These are phyloP conservation scores for Callipepla squamata DNA, from an alignment of 2,113 vertebrate species.

Conservation along the genomic window DNA sequence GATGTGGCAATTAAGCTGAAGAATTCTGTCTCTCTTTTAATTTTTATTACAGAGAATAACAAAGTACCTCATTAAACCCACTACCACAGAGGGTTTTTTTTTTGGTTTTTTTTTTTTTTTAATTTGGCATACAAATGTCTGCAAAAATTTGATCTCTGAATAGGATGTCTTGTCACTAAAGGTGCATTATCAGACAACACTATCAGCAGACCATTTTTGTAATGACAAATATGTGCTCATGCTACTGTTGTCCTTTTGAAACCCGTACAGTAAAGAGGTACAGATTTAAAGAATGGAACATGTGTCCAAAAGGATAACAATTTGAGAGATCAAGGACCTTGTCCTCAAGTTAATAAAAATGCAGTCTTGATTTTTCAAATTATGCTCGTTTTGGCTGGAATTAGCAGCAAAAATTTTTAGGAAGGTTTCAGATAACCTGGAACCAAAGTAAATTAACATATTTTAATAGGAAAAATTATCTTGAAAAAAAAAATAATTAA, in stretches of 20 bases:
- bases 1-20: constrained; percentile 80
- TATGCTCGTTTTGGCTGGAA: constrained; percentile 29
- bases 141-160: constrained; percentile 51
- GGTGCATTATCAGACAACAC: constrained; percentile 11
- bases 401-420: constrained; percentile 27
- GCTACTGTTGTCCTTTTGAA: background rate
- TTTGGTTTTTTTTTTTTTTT: constrained; percentile 27
- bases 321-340: constrained; percentile 36
- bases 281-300: background rate
- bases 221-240: background rate
- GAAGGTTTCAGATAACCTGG: constrained; percentile 61
- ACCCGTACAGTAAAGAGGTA: background rate
- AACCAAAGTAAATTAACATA: constrained; percentile 61
- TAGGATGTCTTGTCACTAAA: constrained; percentile 30
- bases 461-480: constrained; percentile 64
- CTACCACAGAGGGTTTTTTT: background rate
- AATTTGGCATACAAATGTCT: constrained; percentile 29
- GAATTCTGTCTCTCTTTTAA: constrained; percentile 69
- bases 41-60: constrained; percentile 74
- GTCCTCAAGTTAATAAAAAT: constrained; percentile 40
- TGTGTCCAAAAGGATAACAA: background rate
- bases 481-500: constrained; percentile 65
- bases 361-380: constrained; percentile 39
- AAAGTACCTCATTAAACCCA: constrained; percentile 74
- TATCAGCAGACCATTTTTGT: background rate